phyloP scores from a whole-genome alignment of 2,113 vertebrate species.

The Monarcha castaneiventris region DNA sequence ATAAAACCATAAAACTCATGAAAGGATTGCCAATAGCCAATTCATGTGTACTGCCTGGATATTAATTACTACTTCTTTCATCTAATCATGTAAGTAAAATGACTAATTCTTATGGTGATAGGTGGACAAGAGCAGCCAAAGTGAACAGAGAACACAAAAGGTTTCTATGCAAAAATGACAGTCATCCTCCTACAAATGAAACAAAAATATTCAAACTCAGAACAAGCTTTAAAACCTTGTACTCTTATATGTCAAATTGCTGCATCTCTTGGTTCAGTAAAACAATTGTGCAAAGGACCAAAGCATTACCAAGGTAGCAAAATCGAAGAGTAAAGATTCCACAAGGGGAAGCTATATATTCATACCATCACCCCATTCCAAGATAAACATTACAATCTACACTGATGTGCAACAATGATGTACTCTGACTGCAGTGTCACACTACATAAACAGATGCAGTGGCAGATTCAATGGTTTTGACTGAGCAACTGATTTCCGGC shows the following conservation, averaged over 20 bases:
- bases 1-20: neutral
- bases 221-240: neutral
- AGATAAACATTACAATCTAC: neutral
- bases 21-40: neutral
- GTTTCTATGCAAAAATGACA: neutral
- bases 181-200: neutral
- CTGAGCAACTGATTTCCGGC: neutral
- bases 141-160: neutral
- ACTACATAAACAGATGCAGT: neutral
- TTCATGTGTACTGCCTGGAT: neutral
- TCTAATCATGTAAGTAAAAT: neutral
- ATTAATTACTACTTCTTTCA: neutral
- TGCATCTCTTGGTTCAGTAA: neutral
- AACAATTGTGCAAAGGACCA: neutral
- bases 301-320: neutral
- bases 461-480: neutral
- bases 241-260: neutral
- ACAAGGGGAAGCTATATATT: neutral
- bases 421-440: neutral
- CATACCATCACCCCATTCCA: neutral
- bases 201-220: neutral
- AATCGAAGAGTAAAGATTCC: neutral
- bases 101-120: neutral
- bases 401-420: neutral
- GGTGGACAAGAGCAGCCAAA: neutral